Evolutionary conservation across 1,140 invertebrate species (phyloP), one percentile per base, ranked within the genome.

Genomic region (Aphelinus atriplicis): DNA sequence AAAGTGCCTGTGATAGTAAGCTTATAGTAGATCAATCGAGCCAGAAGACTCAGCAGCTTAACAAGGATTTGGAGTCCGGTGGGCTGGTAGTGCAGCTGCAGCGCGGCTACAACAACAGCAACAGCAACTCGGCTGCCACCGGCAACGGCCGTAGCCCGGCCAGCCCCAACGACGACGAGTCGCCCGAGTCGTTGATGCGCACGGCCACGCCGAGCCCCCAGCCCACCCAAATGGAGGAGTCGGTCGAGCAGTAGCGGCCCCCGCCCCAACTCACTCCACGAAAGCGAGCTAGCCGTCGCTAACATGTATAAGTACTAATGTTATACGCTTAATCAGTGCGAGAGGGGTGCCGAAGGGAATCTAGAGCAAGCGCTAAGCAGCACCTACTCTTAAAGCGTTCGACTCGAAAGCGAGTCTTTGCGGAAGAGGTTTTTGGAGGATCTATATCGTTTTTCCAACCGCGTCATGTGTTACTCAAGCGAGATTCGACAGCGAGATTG

Each of bases 1-100:
- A 88, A 87, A 88, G 87, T 88, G 87, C 87, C 87, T 88, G 87
- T 88, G 87, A 88, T 88, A 88, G 86, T 87, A 88, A 87, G 84
- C 86, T 88, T 88, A 86, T 87, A 87, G 84, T 88, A 85, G 86
- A 88, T 84, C 87, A 87, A 86, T 87, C 87, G 84, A 88, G 86
- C 84, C 87, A 87, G 85, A 88, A 87, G 81, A 86, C 82, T 85
- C 86, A 87, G 77, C 85, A 84, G 77, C 82, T 82, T 61, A 82
- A 79, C 63, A 83, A 84, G 71, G 80, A 82, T 77, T 80, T 84
- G 69, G 68, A 43, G 6, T n/a, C 47, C 58, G 84, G 85, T 80
- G 86, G 84, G 43, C 80, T 87, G 77, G 87, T 85, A 65, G 86
- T 87, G 71, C 86, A 87, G 81, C 79, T 87, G 78, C 85, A 87